Evolutionary conservation across 2,797 vertebrate species (phyloP), one percentile per base, ranked within the genome.

Genomic region (Stomatorhinus walkeri): DNA sequence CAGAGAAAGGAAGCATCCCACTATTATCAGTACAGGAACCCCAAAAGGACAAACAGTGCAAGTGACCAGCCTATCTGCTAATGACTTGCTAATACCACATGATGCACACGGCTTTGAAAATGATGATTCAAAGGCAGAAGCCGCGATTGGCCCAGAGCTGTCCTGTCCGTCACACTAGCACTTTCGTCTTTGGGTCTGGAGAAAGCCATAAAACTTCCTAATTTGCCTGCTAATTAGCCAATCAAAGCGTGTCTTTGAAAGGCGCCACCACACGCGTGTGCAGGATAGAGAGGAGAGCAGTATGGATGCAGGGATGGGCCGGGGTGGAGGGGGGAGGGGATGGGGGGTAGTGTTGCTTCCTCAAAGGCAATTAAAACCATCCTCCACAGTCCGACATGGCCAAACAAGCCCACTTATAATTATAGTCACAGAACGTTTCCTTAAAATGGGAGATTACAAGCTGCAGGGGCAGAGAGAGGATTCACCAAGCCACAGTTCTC

Each of bases 391-490:
- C 90, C 89, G 87, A 91, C 28, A 92, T 48, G 92, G 89, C 64
- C 92, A 92, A 93, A 91, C 89, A 92, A 91, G 54, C 89, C 89
- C 88, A 61, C 40, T 91, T 90, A 89, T 91, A 93, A 93, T 93
- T 91, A 94, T 91, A 92, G 88, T 87, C 85, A 52, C 88, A 52
- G 61, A 54, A 81, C 88, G 85, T 90, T 91, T 90, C 88, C 89
- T 91, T 93, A 89, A 92, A 93, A 89, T 14, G 0, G 43, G 89
- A 92, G 90, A 91, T 91, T 6, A 91, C 91, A 88, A 94, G 90
- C 8, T 43, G 4, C 88, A 72, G 89, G 28, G 72, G 79, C 48
- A 40, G 56, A 81, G 52, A 46, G 88, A 84, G 40, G 56, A 56
- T 85, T 51, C 81, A 49, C 43, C 36, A 49, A 51, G 48, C 24